These are phyloP conservation scores for Ivindomyrus marchei DNA, from an alignment of 2,113 vertebrate species.

Conservation along the genomic window DNA sequence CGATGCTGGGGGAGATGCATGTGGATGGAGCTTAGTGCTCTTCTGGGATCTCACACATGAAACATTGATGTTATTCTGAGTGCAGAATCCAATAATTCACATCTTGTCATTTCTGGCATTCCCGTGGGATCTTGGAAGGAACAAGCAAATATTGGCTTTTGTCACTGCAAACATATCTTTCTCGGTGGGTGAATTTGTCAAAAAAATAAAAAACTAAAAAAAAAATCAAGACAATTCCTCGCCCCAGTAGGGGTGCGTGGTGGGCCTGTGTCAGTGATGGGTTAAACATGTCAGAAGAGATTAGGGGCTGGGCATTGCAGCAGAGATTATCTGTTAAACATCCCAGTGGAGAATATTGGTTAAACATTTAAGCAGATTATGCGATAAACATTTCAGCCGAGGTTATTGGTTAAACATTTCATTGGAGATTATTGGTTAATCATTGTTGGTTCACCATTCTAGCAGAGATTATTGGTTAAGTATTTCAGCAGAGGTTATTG, in stretches of 20 bases:
- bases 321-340: neutral
- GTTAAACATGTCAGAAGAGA: neutral
- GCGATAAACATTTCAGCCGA: neutral
- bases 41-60: neutral
- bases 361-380: neutral
- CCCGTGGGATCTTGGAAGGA: constrained; percentile 51
- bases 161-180: constrained; percentile 32
- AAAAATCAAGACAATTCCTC: neutral
- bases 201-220: constrained; percentile 26
- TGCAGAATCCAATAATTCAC: constrained; percentile 36
- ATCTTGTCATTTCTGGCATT: constrained; percentile 50
- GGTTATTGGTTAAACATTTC: neutral
- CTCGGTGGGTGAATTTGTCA: constrained; percentile 54
- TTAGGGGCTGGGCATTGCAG: neutral
- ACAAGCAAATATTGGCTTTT: constrained; percentile 38
- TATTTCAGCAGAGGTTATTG: neutral
- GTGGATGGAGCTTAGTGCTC: neutral
- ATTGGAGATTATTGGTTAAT: neutral
- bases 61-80: constrained; percentile 41
- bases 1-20: neutral
- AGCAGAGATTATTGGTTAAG: neutral
- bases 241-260: neutral
- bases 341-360: too few relatives aligned
- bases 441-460: too few relatives aligned
- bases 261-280: neutral